phyloP scores from a whole-genome alignment of 2,888 invertebrate species.

The Meta bourneti region DNA sequence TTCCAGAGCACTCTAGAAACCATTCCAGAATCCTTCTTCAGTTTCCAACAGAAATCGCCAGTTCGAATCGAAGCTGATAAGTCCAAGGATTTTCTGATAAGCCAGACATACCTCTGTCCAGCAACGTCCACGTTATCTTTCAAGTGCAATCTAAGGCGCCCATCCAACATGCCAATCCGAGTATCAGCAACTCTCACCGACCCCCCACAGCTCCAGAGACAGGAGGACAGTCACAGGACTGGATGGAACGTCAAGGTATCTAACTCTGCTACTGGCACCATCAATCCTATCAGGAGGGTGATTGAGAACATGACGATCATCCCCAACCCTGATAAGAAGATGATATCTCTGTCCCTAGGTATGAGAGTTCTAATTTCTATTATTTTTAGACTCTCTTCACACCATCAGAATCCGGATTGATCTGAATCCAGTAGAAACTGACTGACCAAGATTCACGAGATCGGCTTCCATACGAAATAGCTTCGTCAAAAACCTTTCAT shows the following conservation, averaged over 20 bases:
- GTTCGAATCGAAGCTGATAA: background rate
- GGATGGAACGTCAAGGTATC: constrained; percentile 90
- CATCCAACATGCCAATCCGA: constrained; percentile 69
- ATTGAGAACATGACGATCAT: constrained; percentile 94
- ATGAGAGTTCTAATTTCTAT: constrained; percentile 81
- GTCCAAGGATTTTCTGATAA: background rate
- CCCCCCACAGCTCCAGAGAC: constrained; percentile 66
- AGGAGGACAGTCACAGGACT: constrained; percentile 36
- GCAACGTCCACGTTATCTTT: background rate
- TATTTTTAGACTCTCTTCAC: background rate
- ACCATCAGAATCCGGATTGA: too few species aligned
- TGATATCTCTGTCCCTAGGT: constrained; percentile 96
- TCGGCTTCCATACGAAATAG: too few species aligned
- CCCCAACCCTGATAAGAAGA: constrained; percentile 94
- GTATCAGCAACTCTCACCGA: constrained; percentile 71
- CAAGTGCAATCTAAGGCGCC: background rate
- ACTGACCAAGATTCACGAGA: too few species aligned
- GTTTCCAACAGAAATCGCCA: background rate
- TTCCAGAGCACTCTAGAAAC: background rate
- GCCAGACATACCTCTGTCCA: background rate
- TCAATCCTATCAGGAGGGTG: constrained; percentile 95
- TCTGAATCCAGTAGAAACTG: too few species aligned
- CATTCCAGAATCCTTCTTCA: background rate
- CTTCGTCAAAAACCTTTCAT: too few species aligned
- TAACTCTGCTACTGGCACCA: constrained; percentile 89